Evolutionary conservation across 2,888 invertebrate genomes (phyloP), one percentile per base, ranked within the genome.

Genomic region (Eumerus sabulonum): DNA sequence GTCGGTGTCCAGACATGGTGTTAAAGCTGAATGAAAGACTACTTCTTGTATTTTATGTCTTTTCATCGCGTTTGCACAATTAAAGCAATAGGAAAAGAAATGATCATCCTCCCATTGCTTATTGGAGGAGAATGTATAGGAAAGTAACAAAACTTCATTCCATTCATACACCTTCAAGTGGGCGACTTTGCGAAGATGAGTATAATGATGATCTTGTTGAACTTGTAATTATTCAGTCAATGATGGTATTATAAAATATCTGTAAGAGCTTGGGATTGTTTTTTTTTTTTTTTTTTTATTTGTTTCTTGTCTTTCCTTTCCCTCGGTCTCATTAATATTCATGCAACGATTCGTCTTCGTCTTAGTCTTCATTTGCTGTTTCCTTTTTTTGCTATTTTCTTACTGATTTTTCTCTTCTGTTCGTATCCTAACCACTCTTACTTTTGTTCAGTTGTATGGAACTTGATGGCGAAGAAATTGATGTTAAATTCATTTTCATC

Each of bases 181-280:
- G n/a, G 9, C 9, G 40, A n/a, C 11, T 40, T 3, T 40, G 40
- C 9, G 40, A n/a, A 40, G n/a, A 9, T 3, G 36, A 47, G 7
- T 12, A 17, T 53, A 9, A 53, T 63, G 40, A 63, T 53, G 76
- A 63, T 40, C 64, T 44, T 51, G 71, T 67, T 76, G 76, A 71
- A 76, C 71, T 71, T 66, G 71, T 62, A n/a, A 35, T 45, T 38
- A 9, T 18, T n/a, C n/a, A n/a, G 51, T 16, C 16, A 16, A 59
- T 50, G 44, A 44, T 45, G 18, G 45, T 66, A 64, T 70, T 70
- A 60, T 70, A 70, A 70, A 64, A 76, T 64, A 71, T 64, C 63
- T 70, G 44, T 27, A 27, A 60, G 36, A n/a, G 66, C 53, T 59
- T 18, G 59, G 44, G 53, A 54, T 63, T 67, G 54, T 59, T n/a